phyloP scores from a whole-genome alignment of 2,888 invertebrate genomes.

The Gasteruption jaculator region DNA sequence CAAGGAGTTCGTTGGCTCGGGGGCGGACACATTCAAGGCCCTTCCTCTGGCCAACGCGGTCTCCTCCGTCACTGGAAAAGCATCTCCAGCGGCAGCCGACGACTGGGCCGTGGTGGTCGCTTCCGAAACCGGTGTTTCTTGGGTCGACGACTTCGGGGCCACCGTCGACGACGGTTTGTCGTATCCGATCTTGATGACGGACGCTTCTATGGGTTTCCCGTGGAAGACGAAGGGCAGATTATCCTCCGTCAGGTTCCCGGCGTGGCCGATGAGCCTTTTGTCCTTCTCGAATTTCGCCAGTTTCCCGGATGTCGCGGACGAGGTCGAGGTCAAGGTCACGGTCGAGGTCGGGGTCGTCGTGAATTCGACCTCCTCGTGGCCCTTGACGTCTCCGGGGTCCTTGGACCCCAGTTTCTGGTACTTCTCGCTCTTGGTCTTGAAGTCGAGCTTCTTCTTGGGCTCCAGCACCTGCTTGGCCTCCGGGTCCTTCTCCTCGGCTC shows the following conservation, averaged over 20 bases:
- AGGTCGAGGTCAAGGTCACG: constrained; percentile 9
- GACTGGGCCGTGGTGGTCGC: not conserved
- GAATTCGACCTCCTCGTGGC: constrained; percentile 61
- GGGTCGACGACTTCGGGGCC: not conserved
- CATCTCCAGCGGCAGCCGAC: not conserved
- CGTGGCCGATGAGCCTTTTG: no score
- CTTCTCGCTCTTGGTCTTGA: constrained; percentile 39
- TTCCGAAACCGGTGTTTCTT: no score
- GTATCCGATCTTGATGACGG: not conserved
- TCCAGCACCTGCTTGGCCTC: constrained; percentile 29
- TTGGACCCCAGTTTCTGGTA: constrained; percentile 32
- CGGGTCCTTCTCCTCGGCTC: constrained; percentile 21
- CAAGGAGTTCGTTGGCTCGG: constrained; percentile 43
- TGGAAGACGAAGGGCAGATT: constrained; percentile 30
- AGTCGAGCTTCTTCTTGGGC: constrained; percentile 39
- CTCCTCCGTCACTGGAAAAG: constrained; percentile 20
- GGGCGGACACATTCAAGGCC: constrained; percentile 41
- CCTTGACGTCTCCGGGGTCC: constrained; percentile 24
- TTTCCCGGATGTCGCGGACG: constrained; percentile 16
- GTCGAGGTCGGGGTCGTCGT: constrained; percentile 44
- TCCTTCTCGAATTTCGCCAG: constrained; percentile 11
- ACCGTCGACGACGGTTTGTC: constrained; percentile 1
- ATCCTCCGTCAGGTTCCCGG: constrained; percentile 9
- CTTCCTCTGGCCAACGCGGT: constrained; percentile 33
- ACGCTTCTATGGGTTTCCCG: constrained; percentile 25